phyloP scores from a whole-genome alignment of 1,140 invertebrate species.

The Araneus ventricosus region DNA sequence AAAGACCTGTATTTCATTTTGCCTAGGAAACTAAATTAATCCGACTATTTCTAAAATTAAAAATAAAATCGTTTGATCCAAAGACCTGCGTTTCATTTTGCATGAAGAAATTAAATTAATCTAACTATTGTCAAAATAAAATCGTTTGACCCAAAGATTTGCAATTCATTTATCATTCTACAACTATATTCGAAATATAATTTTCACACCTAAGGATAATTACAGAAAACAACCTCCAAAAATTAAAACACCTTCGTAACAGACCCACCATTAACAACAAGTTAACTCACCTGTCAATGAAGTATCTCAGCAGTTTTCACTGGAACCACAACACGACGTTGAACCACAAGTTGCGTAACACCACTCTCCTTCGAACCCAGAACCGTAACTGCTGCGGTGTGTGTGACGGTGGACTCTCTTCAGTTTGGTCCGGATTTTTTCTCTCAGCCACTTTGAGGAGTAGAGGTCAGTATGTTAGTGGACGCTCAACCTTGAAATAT shows the following conservation, averaged over 20 bases:
- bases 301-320: neutral
- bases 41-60: too few relatives aligned
- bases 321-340: neutral
- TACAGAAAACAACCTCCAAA: too few relatives aligned
- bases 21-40: too few relatives aligned
- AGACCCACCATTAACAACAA: neutral
- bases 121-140: too few relatives aligned
- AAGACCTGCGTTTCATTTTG: too few relatives aligned
- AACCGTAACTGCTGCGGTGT: neutral
- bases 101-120: too few relatives aligned
- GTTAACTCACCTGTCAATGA: neutral
- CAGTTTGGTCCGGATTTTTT: constrained; percentile 1
- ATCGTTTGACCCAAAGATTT: too few relatives aligned
- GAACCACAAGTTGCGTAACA: neutral
- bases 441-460: neutral
- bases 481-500: constrained; percentile 72
- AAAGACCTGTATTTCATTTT: too few relatives aligned
- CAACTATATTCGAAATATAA: too few relatives aligned
- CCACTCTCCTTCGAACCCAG: neutral
- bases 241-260: too few relatives aligned
- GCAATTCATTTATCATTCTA: neutral
- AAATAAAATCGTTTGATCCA: too few relatives aligned
- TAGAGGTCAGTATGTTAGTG: constrained; percentile 71
- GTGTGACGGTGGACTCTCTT: neutral
- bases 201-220: too few relatives aligned